A percentile compares a stretch with the other conserved stretches of the same genome.
Conservation (phyloP, 2,113 vertebrate species). For the Emydura subglobosa region DNA sequence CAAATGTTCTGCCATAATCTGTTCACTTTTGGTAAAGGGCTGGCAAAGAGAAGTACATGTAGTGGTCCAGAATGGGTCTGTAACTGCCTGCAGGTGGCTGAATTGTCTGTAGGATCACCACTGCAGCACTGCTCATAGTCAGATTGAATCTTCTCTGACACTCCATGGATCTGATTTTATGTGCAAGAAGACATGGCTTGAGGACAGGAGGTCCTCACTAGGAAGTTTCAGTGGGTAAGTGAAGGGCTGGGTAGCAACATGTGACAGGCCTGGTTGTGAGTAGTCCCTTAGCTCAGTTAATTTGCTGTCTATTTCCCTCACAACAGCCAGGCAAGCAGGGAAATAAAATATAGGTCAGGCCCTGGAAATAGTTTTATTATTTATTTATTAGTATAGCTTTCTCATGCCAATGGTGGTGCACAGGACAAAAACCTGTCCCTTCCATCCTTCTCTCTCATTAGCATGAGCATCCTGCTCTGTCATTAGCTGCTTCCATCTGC, state of each 20-base stretch:
- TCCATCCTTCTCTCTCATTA: too few relatives aligned
- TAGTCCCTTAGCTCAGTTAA: background rate
- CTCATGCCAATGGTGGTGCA: too few relatives aligned
- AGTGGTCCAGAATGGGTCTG: background rate
- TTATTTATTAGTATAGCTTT: too few relatives aligned
- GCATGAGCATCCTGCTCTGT: too few relatives aligned
- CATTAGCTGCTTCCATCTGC: too few relatives aligned
- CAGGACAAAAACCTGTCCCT: too few relatives aligned
- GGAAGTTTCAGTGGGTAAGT: background rate
- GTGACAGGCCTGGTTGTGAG: background rate
- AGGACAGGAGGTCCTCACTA: background rate
- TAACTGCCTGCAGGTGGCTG: background rate
- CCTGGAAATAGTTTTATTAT: too few relatives aligned
- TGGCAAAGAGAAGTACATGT: background rate
- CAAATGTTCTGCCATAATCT: background rate
- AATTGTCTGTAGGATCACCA: background rate
- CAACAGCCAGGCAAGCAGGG: background rate
- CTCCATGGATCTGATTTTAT: background rate
- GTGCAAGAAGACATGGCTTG: background rate
- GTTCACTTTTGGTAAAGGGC: background rate
- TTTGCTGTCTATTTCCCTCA: background rate
- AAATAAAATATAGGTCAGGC: too few relatives aligned
- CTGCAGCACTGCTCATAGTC: background rate
- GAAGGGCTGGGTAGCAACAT: background rate
- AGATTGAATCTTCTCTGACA: background rate